Evolutionary conservation across 1,140 invertebrate species (phyloP), one percentile per base, ranked within the genome.

Genomic region (Megathymus violae): DNA sequence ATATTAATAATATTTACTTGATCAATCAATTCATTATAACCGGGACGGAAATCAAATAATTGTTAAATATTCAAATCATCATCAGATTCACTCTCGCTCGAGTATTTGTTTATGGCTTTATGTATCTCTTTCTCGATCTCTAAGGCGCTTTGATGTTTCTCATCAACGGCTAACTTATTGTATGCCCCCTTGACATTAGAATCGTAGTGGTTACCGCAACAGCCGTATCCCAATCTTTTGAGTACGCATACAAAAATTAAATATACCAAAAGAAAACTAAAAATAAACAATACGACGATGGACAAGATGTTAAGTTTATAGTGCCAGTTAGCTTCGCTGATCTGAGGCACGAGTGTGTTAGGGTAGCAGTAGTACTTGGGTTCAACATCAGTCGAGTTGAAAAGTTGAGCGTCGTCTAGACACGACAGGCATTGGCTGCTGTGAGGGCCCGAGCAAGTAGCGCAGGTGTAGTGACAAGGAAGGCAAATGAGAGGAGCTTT

Each of bases 121-220:
- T 82, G 79, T 50, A 91, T 88, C 58, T 89, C 88, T 54, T 88
- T 76, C 64, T 91, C 84, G 13, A 91, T 74, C 40, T 89, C 86
- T n/a, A 82, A 41, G n/a, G 80, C 86, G 31, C 76, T 88, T 40
- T 87, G 83, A 43, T 78, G 62, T 67, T 85, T 87, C n/a, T 91
- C 86, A 58, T 87, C 85, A 41, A 76, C 69, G 17, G 85, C 79
- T 40, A 91, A 69, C 69, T 85, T 89, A 36, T 88, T 84, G 65
- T 91, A 89, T 4, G 78, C 80, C 40, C 80, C 79, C 51, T 79
- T 82, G 22, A 80, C 78, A 59, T 89, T 87, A 7, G 78, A 72
- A 19, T 76, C 67, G 59, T 88, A 87, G 68, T 87, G 67, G 17
- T 73, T 73, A 7, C 74, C 65, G 40, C 74, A 77, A 38, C 72